A percentile compares a stretch with the other conserved stretches of the same genome.
Conservation (phyloP, 2,888 invertebrate species). For the Falcaria lacertinaria region DNA sequence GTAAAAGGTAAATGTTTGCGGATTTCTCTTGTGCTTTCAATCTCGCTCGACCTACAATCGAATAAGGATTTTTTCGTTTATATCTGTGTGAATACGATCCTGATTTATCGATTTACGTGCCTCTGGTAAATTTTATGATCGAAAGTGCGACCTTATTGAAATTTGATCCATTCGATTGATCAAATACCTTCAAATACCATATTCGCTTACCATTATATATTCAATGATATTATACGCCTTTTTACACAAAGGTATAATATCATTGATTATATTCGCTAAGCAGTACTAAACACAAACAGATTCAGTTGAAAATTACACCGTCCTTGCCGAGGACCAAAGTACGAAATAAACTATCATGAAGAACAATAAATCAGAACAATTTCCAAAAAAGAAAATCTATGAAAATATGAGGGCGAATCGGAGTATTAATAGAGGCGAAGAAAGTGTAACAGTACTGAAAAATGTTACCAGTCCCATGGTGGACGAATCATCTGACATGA, state of each 20-base stretch:
- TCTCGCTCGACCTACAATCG: neutral
- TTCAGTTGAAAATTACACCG: conserved; percentile 40
- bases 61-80: too few species aligned
- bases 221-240: too few species aligned
- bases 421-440: neutral
- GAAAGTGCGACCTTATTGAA: conserved; percentile 11
- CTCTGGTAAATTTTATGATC: too few species aligned
- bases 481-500: neutral
- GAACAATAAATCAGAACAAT: neutral
- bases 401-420: neutral
- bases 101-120: too few species aligned
- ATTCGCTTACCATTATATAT: too few species aligned
- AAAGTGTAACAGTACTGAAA: neutral
- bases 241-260: too few species aligned
- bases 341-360: conserved; percentile 7
- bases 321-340: conserved; percentile 37
- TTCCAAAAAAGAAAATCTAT: neutral
- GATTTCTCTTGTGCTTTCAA: neutral
- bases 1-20: too few species aligned
- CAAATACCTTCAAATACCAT: too few species aligned
- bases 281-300: conserved; percentile 30
- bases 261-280: too few species aligned
- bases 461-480: neutral
- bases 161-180: too few species aligned
- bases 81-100: too few species aligned